Conservation (phyloP, 2,797 vertebrate species). For the Momotus momota region DNA sequence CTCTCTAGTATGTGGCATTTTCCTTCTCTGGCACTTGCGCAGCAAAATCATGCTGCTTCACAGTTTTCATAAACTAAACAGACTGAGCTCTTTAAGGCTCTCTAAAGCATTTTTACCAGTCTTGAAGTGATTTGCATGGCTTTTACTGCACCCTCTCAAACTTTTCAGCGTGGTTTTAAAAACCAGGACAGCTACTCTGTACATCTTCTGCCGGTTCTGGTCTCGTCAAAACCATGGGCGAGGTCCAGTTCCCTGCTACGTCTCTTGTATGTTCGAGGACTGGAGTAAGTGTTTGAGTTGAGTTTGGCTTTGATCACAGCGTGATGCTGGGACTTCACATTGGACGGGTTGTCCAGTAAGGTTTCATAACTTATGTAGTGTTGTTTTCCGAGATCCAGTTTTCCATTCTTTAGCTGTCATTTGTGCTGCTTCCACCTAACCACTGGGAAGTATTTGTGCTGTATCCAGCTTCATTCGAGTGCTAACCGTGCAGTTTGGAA, state of each 20-base stretch:
- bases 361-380: neutral
- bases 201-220: neutral
- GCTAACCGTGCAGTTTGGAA: neutral
- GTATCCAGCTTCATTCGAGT: neutral
- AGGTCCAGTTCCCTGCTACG: neutral
- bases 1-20: slow-evolving; percentile 22
- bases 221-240: neutral
- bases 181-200: neutral
- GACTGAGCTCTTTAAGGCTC: neutral
- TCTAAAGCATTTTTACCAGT: neutral
- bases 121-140: neutral
- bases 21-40: slow-evolving; percentile 5
- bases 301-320: neutral
- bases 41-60: slow-evolving; percentile 8
- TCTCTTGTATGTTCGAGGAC: neutral
- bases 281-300: neutral
- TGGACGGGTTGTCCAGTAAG: neutral
- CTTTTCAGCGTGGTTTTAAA: neutral
- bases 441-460: neutral
- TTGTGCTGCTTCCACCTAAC: neutral
- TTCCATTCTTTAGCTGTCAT: neutral
- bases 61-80: slow-evolving; percentile 1
- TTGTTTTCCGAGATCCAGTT: neutral
- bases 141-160: neutral
- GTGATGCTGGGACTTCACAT: neutral